Evolutionary conservation across 2,113 vertebrate species (phyloP), one percentile per base, ranked within the genome.

Genomic region (Scytalopus superciliaris): DNA sequence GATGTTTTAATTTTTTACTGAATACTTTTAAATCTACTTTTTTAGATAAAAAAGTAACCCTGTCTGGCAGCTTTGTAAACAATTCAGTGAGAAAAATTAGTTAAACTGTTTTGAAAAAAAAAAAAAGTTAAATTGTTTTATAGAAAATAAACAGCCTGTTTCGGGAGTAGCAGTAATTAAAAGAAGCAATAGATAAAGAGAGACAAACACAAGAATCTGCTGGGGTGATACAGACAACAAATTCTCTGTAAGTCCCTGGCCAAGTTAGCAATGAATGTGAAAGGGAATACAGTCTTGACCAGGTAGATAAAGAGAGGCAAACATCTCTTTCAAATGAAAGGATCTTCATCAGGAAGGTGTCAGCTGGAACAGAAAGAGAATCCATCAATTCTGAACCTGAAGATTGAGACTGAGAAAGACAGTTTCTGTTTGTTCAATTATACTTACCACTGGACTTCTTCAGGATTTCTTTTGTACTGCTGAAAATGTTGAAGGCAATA

Each of bases 361-460:
- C 94, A 93, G 59, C 49, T 96, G 83, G 59, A 96, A 91, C n/a
- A 92, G 59, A 33, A 94, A 57, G 55, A 94, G 59, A 95, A 94
- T 97, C 85, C 52, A 93, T 95, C 93, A 92, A 40, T 40, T 80
- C 62, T 73, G 44, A 89, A 93, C 49, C 44, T 93, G 22, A 75
- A 95, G 93, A 69, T 3, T 0, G 1, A 94, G 68, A 94, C 1
- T 87, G 84, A 91, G 67, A 87, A 94, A 94, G 62, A 55, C 76
- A 90, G 60, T n/a, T 88, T 75, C 79, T 80, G 23, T 91, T 95
- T 94, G 87, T 94, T 95, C 92, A 94, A 80, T 97, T 96, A 89
- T 25, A 91, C 31, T 95, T 55, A 42, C 63, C 50, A 57, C 2
- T 77, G 39, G 63, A 66, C 15, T 89, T 84, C 82, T 94, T 87